These are phyloP conservation scores for Gisinianus flammeolus DNA, from an alignment of 2,888 invertebrate species.

Conservation along the genomic window DNA sequence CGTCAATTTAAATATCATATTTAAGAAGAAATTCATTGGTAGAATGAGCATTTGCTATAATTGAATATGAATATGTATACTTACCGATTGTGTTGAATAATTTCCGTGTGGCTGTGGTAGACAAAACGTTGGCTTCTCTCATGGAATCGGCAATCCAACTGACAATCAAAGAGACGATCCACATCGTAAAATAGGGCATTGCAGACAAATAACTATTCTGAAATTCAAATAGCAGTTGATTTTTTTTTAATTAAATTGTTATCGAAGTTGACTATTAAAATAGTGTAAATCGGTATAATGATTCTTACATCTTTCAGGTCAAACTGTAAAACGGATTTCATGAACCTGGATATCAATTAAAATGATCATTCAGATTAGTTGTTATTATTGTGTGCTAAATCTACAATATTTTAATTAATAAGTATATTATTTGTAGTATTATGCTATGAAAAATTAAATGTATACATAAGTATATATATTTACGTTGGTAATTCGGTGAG, in stretches of 20 bases:
- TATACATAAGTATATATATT: too few relatives aligned
- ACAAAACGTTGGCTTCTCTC: conserved; percentile 58
- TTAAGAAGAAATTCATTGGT: too few relatives aligned
- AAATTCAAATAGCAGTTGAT: background rate
- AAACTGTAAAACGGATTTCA: conserved; percentile 82
- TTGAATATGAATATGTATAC: too few relatives aligned
- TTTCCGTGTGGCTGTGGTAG: conserved; percentile 63
- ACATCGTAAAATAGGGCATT: conserved; percentile 72
- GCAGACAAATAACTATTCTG: conserved; percentile 70
- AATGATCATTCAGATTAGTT: too few relatives aligned
- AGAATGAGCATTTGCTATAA: too few relatives aligned
- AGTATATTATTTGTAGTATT: too few relatives aligned
- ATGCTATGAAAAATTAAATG: background rate
- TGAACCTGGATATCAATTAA: too few relatives aligned
- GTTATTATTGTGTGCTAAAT: too few relatives aligned
- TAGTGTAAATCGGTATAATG: background rate
- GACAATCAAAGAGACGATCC: conserved; percentile 69
- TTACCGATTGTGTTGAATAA: conserved; percentile 64
- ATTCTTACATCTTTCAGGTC: conserved; percentile 58
- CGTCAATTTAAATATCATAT: background rate
- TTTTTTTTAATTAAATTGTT: background rate
- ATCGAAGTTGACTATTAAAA: background rate
- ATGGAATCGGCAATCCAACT: conserved; percentile 74
- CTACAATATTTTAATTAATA: too few relatives aligned
- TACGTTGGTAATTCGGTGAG: conserved; percentile 82